Percentiles rank a stretch among this genome's conserved stretches.
phyloP scores from a whole-genome alignment of 2,888 invertebrate genomes.

The Drosophila leonis region DNA sequence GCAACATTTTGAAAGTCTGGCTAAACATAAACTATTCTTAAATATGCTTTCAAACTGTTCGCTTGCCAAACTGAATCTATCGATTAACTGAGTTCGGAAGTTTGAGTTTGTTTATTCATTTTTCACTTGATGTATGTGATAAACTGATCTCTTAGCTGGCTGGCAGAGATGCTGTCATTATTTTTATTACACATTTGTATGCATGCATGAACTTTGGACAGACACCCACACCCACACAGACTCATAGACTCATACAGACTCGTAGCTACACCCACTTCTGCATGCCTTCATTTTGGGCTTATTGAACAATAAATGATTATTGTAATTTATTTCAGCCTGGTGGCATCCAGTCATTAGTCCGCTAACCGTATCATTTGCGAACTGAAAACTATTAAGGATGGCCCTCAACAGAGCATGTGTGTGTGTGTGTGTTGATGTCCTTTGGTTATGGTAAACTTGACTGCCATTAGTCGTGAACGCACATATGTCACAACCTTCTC shows the following conservation, averaged over 20 bases:
- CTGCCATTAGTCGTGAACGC: slow-evolving; percentile 55
- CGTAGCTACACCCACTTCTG: slow-evolving; percentile 7
- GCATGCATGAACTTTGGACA: neutral
- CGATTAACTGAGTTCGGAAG: neutral
- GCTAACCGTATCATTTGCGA: slow-evolving; percentile 44
- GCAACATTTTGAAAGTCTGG: no score
- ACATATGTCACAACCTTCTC: slow-evolving; percentile 66
- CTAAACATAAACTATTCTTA: neutral
- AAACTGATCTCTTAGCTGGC: slow-evolving; percentile 11
- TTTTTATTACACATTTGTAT: slow-evolving; percentile 13
- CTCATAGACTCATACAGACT: neutral
- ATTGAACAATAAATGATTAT: slow-evolving; percentile 58
- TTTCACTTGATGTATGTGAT: slow-evolving; percentile 6
- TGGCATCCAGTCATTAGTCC: slow-evolving; percentile 52
- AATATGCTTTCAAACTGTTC: neutral
- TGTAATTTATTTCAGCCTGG: slow-evolving; percentile 49
- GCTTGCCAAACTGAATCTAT: neutral
- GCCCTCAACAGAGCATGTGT: slow-evolving; percentile 11
- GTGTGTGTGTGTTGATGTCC: slow-evolving; percentile 22
- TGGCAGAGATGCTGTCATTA: neutral
- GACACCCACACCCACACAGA: neutral
- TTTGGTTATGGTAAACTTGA: slow-evolving; percentile 50
- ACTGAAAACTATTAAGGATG: slow-evolving; percentile 67
- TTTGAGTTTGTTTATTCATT: neutral
- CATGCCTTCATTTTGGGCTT: slow-evolving; percentile 21